Conservation (phyloP, 1,140 invertebrate genomes). For the Heliothis subflexa region DNA sequence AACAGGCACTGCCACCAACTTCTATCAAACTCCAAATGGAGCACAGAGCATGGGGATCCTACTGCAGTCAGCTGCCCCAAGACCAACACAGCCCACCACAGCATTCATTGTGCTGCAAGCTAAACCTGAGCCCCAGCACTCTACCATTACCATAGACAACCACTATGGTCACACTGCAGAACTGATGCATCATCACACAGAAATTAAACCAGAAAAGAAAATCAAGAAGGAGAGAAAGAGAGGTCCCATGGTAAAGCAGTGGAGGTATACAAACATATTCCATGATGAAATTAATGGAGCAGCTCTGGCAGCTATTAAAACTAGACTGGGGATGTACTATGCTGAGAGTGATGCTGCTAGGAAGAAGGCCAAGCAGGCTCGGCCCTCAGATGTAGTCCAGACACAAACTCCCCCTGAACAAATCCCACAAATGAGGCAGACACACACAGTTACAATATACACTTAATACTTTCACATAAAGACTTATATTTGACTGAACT, state of each 20-base stretch:
- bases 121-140: conserved; percentile 74
- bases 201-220: conserved; percentile 72
- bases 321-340: conserved; percentile 84
- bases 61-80: conserved; percentile 71
- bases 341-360: conserved; percentile 82
- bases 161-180: conserved; percentile 64
- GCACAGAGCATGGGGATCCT: conserved; percentile 78
- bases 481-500: conserved; percentile 20
- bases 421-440: conserved; percentile 64
- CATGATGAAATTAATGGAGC: conserved; percentile 86
- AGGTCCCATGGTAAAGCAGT: conserved; percentile 84
- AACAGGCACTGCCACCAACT: conserved; percentile 68
- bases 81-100: conserved; percentile 71
- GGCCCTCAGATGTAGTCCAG: conserved; percentile 70
- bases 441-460: conserved; percentile 78
- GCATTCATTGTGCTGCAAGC: conserved; percentile 80
- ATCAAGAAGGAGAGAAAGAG: conserved; percentile 74
- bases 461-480: conserved; percentile 47
- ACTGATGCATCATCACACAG: conserved; percentile 57
- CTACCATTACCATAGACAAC: conserved; percentile 66
- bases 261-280: conserved; percentile 85
- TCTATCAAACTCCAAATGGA: conserved; percentile 79
- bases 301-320: conserved; percentile 83
- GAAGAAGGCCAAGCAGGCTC: conserved; percentile 79
- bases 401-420: conserved; percentile 70